Evolutionary conservation across 2,113 vertebrate genomes (phyloP), one percentile per base, ranked within the genome.

Genomic region (Thryonomys swinderianus): DNA sequence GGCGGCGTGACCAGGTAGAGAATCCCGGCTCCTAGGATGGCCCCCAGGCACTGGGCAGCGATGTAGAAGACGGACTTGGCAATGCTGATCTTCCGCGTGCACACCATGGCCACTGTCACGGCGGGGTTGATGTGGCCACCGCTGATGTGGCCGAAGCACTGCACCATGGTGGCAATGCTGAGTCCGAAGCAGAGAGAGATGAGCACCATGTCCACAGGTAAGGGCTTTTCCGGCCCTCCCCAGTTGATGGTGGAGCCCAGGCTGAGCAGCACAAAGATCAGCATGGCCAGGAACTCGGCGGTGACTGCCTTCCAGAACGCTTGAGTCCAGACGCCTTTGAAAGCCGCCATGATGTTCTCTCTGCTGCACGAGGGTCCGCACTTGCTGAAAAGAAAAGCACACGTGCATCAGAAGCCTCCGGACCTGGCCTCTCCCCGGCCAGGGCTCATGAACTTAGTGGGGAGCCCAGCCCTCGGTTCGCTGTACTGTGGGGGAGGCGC

Each of bases 171-270:
- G 32, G 99, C 99, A 17, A 99, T 99, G 98, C 99, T 99, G 95
- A 99, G 99, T 95, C 99, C 99, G 79, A 99, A 99, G 98, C 99
- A 99, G 14, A 99, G 99, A 25, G 99, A 99, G 97, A 99, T 99
- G 59, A 99, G 99, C 76, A 99, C 98, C 94, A 99, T 98, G 98
- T 99, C 99, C 17, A 99, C 98, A 0, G 99, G 99, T 8, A 98
- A 96, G 14, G 99, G 98, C 13, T 98, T 99, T 55, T 99, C 99
- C 6, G 97, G 96, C 37, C 98, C 98, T 1, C 98, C 97, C 99
- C 99, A 99, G 97, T 99, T 99, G 96, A 99, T 99, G 0, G 99
- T 99, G 92, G 99, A 99, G 64, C 99, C 99, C 1, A 99, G 98
- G 96, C 99, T 98, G 81, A 99, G 98, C 18, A 99, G 98, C 62